Percentiles rank a stretch among this genome's conserved stretches.
Conservation (phyloP, 2,797 vertebrate species). For the Hapalemur alaotrensis region DNA sequence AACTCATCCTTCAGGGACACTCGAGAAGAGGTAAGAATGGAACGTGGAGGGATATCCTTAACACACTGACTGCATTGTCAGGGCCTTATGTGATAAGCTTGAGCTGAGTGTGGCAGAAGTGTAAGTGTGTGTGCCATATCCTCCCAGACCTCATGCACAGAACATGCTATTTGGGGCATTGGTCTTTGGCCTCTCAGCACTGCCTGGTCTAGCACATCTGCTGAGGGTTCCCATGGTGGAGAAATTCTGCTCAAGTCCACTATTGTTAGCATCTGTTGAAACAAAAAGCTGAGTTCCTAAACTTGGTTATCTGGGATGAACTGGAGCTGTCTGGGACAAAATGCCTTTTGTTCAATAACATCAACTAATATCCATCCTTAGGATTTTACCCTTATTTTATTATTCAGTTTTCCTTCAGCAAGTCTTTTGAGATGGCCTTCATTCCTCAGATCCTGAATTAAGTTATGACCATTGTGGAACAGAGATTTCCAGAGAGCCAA, state of each 20-base stretch:
- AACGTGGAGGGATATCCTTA: rapidly evolving
- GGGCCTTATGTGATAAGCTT: neutral
- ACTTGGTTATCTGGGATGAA: neutral
- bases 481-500: neutral
- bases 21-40: conserved; percentile 92
- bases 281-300: neutral
- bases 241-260: neutral
- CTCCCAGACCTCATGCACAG: conserved; percentile 54
- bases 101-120: neutral
- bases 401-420: neutral
- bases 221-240: neutral
- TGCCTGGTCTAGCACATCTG: neutral
- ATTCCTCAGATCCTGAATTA: neutral
- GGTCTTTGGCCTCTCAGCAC: neutral
- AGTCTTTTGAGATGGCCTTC: neutral
- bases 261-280: neutral
- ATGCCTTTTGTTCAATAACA: neutral
- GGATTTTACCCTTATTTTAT: neutral
- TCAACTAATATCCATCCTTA: neutral
- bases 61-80: rapidly evolving
- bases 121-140: neutral
- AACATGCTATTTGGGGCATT: neutral
- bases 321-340: neutral
- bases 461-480: neutral
- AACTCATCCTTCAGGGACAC: conserved; percentile 91